Conservation (phyloP, 2,113 vertebrate species). For the Stegastes partitus region DNA sequence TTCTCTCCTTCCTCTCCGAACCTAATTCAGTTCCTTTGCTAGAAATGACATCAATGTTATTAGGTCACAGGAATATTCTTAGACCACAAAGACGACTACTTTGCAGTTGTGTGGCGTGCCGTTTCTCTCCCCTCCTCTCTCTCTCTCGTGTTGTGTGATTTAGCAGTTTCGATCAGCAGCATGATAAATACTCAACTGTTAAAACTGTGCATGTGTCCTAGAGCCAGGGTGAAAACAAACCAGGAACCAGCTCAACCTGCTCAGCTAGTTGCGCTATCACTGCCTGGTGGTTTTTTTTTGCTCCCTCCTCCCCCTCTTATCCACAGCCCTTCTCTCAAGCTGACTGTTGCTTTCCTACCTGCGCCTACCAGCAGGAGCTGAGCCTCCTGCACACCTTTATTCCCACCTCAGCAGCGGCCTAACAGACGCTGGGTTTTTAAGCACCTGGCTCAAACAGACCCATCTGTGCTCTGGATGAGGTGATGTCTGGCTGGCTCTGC, state of each 20-base stretch:
- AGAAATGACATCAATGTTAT: constrained; percentile 10
- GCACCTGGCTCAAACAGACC: constrained; percentile 70
- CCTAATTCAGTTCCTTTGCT: constrained; percentile 29
- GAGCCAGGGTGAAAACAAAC: constrained; percentile 64
- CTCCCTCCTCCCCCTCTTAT: constrained; percentile 29
- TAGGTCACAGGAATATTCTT: constrained; percentile 1
- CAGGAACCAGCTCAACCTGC: constrained; percentile 76
- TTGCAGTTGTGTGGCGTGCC: too few species aligned
- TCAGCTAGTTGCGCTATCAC: constrained; percentile 62
- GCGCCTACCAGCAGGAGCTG: constrained; percentile 54
- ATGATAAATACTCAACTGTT: constrained; percentile 51
- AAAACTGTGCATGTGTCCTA: constrained; percentile 47
- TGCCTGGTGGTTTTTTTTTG: neutral
- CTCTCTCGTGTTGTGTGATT: too few species aligned
- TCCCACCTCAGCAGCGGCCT: constrained; percentile 61
- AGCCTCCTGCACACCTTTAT: constrained; percentile 58
- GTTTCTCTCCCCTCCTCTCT: too few species aligned
- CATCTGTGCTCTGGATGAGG: constrained; percentile 68
- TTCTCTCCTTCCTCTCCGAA: neutral
- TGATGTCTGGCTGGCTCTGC: constrained; percentile 59
- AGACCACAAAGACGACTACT: neutral
- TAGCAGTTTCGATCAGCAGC: neutral
- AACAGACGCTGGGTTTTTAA: constrained; percentile 65
- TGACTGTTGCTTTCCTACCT: constrained; percentile 64
- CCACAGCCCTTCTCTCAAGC: constrained; percentile 34